A percentile compares a stretch with the other conserved stretches of the same genome.
Conservation (phyloP, 2,888 invertebrate species). For the Oxystoma pomonae region DNA sequence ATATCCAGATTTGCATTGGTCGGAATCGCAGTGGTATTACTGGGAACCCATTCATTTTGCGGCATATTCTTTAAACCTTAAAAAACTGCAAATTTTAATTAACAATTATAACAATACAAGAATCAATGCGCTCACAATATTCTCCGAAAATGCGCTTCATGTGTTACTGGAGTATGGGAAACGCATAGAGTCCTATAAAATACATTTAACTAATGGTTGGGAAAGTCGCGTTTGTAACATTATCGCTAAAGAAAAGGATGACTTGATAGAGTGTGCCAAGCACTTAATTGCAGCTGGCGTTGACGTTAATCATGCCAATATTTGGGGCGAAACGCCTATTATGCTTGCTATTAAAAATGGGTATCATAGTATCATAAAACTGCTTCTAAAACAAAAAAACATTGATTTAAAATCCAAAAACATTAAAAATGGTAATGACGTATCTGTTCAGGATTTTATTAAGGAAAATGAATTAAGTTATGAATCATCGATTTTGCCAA, state of each 20-base stretch:
- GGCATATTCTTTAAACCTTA: slow-evolving; percentile 22
- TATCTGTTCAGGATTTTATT: slow-evolving; percentile 27
- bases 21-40: slow-evolving; percentile 27
- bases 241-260: slow-evolving; percentile 24
- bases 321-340: slow-evolving; percentile 34
- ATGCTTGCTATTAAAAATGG: slow-evolving; percentile 30
- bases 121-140: slow-evolving; percentile 26
- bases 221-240: slow-evolving; percentile 26
- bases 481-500: slow-evolving; percentile 11
- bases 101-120: slow-evolving; percentile 14
- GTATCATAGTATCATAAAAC: slow-evolving; percentile 21
- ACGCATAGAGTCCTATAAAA: slow-evolving; percentile 20
- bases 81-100: slow-evolving; percentile 24
- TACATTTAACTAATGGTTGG: slow-evolving; percentile 26
- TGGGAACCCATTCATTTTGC: slow-evolving; percentile 33
- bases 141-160: slow-evolving; percentile 34
- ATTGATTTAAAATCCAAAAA: slow-evolving; percentile 29
- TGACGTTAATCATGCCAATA: slow-evolving; percentile 32
- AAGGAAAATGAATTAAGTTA: slow-evolving; percentile 23
- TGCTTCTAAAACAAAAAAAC: slow-evolving; percentile 19
- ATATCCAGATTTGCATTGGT: slow-evolving; percentile 17
- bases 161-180: slow-evolving; percentile 29
- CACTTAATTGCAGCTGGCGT: slow-evolving; percentile 28
- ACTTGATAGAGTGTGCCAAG: slow-evolving; percentile 25
- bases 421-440: slow-evolving; percentile 18